A percentile compares a stretch with the other conserved stretches of the same genome.
These are phyloP conservation scores for Heliconius eleuchia DNA, from an alignment of 1,140 invertebrate species.

Conservation along the genomic window DNA sequence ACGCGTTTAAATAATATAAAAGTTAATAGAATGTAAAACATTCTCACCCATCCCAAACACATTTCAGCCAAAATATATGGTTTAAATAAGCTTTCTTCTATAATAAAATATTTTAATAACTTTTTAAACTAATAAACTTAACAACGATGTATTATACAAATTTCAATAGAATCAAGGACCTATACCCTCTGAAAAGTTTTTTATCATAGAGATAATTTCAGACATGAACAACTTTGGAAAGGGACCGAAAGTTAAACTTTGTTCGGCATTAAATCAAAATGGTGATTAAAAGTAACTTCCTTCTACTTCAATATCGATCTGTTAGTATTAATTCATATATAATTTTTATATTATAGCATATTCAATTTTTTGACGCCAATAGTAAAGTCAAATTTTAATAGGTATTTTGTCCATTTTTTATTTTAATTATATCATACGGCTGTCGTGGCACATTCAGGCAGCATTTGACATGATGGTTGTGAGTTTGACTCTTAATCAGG, in stretches of 20 bases:
- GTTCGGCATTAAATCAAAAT: not conserved
- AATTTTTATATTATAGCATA: too few relatives aligned
- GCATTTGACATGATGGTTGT: too few relatives aligned
- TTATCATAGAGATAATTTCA: not conserved
- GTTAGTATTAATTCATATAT: not conserved
- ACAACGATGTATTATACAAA: not conserved
- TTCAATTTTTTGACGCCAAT: too few relatives aligned
- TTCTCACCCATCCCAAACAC: too few relatives aligned
- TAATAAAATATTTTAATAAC: not conserved
- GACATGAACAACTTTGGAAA: not conserved
- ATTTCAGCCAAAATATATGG: not conserved
- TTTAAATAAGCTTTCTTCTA: not conserved
- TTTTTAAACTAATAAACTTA: not conserved
- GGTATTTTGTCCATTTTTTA: too few relatives aligned
- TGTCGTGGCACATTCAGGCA: too few relatives aligned
- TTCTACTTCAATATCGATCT: not conserved
- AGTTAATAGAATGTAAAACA: not conserved
- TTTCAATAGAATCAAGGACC: not conserved
- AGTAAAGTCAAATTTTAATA: too few relatives aligned
- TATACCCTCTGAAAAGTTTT: not conserved
- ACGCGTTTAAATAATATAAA: too few relatives aligned
- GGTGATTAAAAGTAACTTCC: not conserved
- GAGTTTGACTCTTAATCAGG: too few relatives aligned
- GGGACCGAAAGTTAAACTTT: not conserved
- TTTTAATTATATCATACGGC: too few relatives aligned